Base-by-base conservation (phyloP, 2,888 invertebrate genomes). In the Perizoma flavofasciatum region DNA sequence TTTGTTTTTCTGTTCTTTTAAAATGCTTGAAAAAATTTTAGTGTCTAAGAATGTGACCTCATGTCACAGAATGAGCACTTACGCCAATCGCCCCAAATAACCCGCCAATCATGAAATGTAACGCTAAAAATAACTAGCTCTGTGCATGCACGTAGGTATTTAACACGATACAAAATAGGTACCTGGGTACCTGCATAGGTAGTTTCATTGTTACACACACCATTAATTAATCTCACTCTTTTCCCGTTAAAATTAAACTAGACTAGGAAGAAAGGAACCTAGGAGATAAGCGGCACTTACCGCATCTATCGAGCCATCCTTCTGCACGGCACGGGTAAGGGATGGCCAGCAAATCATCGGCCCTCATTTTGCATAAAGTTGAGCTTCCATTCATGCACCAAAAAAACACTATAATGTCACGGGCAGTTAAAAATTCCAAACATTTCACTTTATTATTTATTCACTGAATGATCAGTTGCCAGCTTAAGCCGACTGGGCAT, bases 281-380 rank as follows among this genome's bases (percentile, higher is more conserved):
- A 2, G 22, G 22, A 22, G 22, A 22, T 22, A 22, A 22, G 22
- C 22, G 3, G 22, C 22, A 78, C 89, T 88, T 72, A 92, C 92
- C 91, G 69, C 89, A 92, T 87, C 87, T 81, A 63, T 91, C 84
- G 32, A 92, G 79, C 92, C 92, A 92, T 46, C 92, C 92, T 72
- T 92, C 92, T 11, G 85, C 92, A 47, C 90, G 86, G 72, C 92
- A 92, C 33, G 92, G 92, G 65, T 86, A 92, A 52, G 82, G 75
- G 63, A 91, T 92, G 69, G 83, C 82, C 64, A 87, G 69, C 68
- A 72, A 72, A 69, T 85, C 81, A 66, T 79, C 75, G 69, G 73
- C 79, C 76, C 78, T 86, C 89, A 89, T 89, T 68, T 82, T 85
- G 72, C 60, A 65, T 79, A 77, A 73, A 70, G 69, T 59, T 73